A percentile compares a stretch with the other conserved stretches of the same genome.
These are phyloP conservation scores for Glyptemys insculpta DNA, from an alignment of 2,797 vertebrate species.

Conservation along the genomic window DNA sequence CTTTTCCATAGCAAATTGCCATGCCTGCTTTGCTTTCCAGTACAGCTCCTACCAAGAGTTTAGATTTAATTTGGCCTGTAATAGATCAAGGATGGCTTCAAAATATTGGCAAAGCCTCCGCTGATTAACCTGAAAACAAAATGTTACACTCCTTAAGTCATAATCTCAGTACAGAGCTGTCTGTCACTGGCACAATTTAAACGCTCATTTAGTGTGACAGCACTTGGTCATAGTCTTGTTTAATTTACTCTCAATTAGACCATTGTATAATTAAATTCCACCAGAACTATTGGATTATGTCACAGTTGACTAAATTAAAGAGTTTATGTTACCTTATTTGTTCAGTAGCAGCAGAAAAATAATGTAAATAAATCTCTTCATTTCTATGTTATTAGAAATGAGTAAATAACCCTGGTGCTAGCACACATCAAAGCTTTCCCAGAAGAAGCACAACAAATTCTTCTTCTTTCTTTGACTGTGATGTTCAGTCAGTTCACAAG, in stretches of 20 bases:
- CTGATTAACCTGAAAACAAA: constrained; percentile 52
- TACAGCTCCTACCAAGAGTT: neutral
- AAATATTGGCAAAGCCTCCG: constrained; percentile 46
- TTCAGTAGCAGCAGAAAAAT: constrained; percentile 20
- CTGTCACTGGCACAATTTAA: constrained; percentile 54
- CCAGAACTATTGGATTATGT: constrained; percentile 37
- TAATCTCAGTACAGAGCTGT: constrained; percentile 31
- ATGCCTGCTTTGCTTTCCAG: neutral
- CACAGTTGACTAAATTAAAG: constrained; percentile 27
- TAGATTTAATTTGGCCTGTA: constrained; percentile 21
- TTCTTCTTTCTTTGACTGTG: constrained; percentile 8
- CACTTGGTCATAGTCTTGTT: constrained; percentile 35
- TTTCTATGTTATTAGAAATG: constrained; percentile 2
- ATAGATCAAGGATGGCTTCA: constrained; percentile 25
- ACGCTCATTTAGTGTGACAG: constrained; percentile 53
- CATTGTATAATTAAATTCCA: constrained; percentile 62
- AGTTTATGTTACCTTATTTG: constrained; percentile 43
- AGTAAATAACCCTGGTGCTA: constrained; percentile 20
- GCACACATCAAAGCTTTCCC: neutral
- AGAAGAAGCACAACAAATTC: constrained; percentile 15
- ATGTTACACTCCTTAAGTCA: constrained; percentile 42
- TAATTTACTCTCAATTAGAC: constrained; percentile 70
- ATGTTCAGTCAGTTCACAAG: neutral
- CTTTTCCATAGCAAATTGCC: neutral
- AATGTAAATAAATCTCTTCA: constrained; percentile 17